A percentile compares a stretch with the other conserved stretches of the same genome.
These are phyloP conservation scores for Mythimna lalbum DNA, from an alignment of 2,888 invertebrate species.

Conservation along the genomic window DNA sequence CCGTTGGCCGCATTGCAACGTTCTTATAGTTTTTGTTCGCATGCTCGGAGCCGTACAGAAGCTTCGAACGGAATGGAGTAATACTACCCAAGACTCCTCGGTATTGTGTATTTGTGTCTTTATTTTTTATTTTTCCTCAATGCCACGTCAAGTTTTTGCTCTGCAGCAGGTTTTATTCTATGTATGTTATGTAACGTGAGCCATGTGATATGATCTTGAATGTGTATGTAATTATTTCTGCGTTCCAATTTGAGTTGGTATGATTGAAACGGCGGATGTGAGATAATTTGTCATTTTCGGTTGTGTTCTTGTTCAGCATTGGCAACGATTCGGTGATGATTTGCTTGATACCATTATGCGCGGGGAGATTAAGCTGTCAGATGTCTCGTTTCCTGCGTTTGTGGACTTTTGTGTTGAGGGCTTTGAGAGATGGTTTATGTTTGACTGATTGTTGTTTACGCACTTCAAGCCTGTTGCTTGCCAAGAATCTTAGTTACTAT, in stretches of 20 bases:
- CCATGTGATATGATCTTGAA: conserved; percentile 75
- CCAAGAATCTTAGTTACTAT: not conserved
- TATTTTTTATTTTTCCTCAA: conserved; percentile 79
- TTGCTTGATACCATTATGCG: conserved; percentile 57
- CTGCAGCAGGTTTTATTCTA: conserved; percentile 72
- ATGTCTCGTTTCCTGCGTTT: conserved; percentile 51
- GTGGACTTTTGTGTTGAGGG: conserved; percentile 14
- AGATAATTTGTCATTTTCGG: conserved; percentile 70
- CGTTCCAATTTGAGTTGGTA: conserved; percentile 77
- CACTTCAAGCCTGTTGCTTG: conserved; percentile 3
- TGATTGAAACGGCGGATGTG: conserved; percentile 76
- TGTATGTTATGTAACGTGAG: conserved; percentile 79
- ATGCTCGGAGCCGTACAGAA: conserved; percentile 76
- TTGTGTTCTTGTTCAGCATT: conserved; percentile 59
- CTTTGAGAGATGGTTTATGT: not conserved
- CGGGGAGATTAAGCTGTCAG: conserved; percentile 55
- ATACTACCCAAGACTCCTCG: conserved; percentile 84
- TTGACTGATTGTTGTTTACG: conserved; percentile 4
- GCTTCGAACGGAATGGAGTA: conserved; percentile 87
- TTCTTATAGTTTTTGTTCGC: conserved; percentile 86
- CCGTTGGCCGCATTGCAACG: conserved; percentile 87
- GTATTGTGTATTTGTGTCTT: conserved; percentile 87
- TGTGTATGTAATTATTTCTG: conserved; percentile 72
- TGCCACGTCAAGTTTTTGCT: conserved; percentile 81
- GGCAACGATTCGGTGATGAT: conserved; percentile 48